Evolutionary conservation across 2,888 invertebrate genomes (phyloP).

Genomic region (Machimus atricapillus): DNA sequence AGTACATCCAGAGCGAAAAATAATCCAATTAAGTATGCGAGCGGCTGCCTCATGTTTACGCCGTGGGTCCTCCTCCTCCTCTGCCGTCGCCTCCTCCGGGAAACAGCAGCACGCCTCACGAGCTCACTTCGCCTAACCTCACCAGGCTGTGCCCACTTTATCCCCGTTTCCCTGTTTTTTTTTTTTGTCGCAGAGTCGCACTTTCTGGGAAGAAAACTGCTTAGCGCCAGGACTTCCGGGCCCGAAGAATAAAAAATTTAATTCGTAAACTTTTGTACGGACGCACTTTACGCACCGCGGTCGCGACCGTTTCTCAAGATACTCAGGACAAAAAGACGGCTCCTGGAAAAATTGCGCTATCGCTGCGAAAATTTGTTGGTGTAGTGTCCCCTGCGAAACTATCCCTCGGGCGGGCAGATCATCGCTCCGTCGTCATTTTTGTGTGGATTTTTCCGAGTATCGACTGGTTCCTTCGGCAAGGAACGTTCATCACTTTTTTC

Average conservation of each 20-base stretch:
- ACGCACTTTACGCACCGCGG: background rate
- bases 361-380: background rate
- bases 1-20: constrained; percentile 16
- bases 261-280: background rate
- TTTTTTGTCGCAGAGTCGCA: background rate
- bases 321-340: background rate
- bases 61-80: background rate
- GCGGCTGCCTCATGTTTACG: constrained; percentile 12
- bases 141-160: background rate
- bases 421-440: constrained; percentile 22
- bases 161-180: background rate
- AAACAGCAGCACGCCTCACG: background rate
- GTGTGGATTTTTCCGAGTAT: constrained; percentile 6
- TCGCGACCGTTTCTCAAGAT: background rate
- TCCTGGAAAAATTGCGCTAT: background rate
- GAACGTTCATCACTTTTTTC: constrained; percentile 15
- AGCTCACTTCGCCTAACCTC: background rate
- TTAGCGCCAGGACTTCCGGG: background rate
- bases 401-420: constrained; percentile 1
- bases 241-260: background rate
- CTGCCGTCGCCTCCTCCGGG: background rate
- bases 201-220: background rate
- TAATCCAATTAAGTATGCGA: constrained; percentile 32
- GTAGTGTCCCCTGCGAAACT: background rate
- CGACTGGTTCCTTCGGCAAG: constrained; percentile 18